Base-by-base conservation (phyloP, 2,888 invertebrate genomes). In the Loripinus fragilis region DNA sequence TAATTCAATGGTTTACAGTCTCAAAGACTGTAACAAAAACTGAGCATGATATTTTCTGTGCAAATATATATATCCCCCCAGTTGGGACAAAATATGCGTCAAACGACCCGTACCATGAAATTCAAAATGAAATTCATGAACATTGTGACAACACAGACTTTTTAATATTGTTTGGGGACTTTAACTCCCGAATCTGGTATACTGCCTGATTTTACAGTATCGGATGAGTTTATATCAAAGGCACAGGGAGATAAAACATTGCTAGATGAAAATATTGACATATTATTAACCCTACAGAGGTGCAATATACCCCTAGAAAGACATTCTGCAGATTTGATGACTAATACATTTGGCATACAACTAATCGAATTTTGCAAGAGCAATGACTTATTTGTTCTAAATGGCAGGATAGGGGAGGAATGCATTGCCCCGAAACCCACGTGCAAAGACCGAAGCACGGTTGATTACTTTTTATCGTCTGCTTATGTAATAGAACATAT, bases 331-430 rank as follows among this genome's bases (percentile, higher is more conserved):
- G 69, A 69, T 28, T 30, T 28, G 33, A 69, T 28, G 45, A 28
- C 30, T 23, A 69, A 69, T 50, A 48, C 45, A 17, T 69, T 28
- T 33, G 48, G 69, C 8, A 25, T 30, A 8, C 69, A 69, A 69
- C 50, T 69, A 12, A 30, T 69, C 48, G 69, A 69, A 30, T 28
- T 69, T 33, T 69, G 69, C 30, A 48, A 30, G 17, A 48, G 42
- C n/a, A 69, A 69, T 69, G 42, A 69, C 50, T 10, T 69, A 8
- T 50, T 69, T 23, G 50, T 69, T 33, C 7, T 69, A 50, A 69
- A 69, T 50, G 69, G 69, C n/a, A 45, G 69, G 10, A 23, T 48
- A 12, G 38, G 30, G 50, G n/a, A 2, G 5, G 50, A 69, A 7
- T 30, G 10, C 2, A 2, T 28, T 15, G 30, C 12, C 50, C 45